These are phyloP conservation scores for Halictus ligatus DNA, from an alignment of 2,888 invertebrate species.

Conservation along the genomic window DNA sequence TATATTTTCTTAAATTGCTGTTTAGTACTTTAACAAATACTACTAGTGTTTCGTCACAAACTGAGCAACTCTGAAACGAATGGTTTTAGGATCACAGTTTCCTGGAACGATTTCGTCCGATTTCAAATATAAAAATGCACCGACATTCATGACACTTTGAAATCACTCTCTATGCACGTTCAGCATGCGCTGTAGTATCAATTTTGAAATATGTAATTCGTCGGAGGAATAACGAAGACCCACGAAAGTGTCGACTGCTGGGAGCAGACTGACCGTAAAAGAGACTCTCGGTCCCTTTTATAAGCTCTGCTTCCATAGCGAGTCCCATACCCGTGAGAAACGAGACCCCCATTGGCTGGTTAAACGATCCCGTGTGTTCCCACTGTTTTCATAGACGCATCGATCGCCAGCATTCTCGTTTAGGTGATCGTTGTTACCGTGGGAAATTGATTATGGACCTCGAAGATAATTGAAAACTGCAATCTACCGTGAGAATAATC, in stretches of 20 bases:
- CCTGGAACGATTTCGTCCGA: not conserved
- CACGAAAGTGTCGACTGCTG: not conserved
- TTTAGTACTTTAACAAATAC: too few species aligned
- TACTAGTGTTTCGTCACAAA: too few species aligned
- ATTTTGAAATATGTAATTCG: not conserved
- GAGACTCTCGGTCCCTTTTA: constrained; percentile 45
- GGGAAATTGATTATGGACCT: constrained; percentile 37
- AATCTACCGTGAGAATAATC: not conserved
- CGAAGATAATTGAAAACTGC: not conserved
- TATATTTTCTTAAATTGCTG: too few species aligned
- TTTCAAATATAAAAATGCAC: not conserved
- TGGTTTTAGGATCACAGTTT: not conserved
- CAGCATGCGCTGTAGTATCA: not conserved
- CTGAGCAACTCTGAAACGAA: not conserved
- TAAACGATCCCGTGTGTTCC: constrained; percentile 35
- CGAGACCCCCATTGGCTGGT: constrained; percentile 22
- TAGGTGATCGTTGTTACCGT: constrained; percentile 7
- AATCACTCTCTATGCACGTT: not conserved
- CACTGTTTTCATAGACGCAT: constrained; percentile 40
- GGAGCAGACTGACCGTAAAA: constrained; percentile 33
- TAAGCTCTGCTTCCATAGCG: constrained; percentile 27
- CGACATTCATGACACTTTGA: not conserved
- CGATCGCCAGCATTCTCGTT: not conserved
- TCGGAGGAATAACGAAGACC: not conserved
- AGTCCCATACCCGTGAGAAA: constrained; percentile 61